These are phyloP conservation scores for Cromileptes altivelis DNA, from an alignment of 2,113 vertebrate species.

Conservation along the genomic window DNA sequence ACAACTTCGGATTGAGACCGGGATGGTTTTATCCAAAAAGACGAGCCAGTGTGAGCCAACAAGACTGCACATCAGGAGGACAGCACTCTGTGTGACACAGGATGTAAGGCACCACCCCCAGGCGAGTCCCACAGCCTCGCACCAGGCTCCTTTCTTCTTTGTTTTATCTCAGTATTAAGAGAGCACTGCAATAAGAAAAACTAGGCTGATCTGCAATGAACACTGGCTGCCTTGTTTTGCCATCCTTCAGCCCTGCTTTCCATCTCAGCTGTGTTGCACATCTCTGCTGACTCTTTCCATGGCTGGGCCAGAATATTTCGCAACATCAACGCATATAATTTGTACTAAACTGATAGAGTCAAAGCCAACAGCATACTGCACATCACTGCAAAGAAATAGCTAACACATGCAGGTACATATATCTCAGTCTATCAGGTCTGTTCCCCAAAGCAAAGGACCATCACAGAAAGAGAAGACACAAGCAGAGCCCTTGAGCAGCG, in stretches of 20 bases:
- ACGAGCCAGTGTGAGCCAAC: too few relatives aligned
- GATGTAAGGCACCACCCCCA: too few relatives aligned
- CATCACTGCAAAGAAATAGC: background rate
- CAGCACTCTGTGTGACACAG: too few relatives aligned
- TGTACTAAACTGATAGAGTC: background rate
- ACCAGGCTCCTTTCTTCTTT: background rate
- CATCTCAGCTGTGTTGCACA: constrained; percentile 23
- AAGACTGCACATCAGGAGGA: too few relatives aligned
- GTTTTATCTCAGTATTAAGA: background rate
- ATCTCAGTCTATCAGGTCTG: constrained; percentile 31
- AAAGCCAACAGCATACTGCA: constrained; percentile 3
- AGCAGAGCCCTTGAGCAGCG: constrained; percentile 56
- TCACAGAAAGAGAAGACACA: constrained; percentile 70
- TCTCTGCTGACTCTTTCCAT: background rate
- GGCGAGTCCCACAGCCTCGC: too few relatives aligned
- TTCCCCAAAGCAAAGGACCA: constrained; percentile 50
- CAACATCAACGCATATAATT: background rate
- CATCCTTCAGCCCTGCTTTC: constrained; percentile 35
- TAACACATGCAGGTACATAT: constrained; percentile 8
- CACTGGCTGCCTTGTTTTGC: constrained; percentile 21
- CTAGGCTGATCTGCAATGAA: constrained; percentile 14
- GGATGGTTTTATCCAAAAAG: too few relatives aligned
- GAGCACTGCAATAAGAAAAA: background rate
- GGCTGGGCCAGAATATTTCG: background rate
- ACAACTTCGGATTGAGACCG: too few relatives aligned